These are phyloP conservation scores for Tursiops truncatus DNA, from an alignment of 2,113 vertebrate genomes.

Conservation along the genomic window DNA sequence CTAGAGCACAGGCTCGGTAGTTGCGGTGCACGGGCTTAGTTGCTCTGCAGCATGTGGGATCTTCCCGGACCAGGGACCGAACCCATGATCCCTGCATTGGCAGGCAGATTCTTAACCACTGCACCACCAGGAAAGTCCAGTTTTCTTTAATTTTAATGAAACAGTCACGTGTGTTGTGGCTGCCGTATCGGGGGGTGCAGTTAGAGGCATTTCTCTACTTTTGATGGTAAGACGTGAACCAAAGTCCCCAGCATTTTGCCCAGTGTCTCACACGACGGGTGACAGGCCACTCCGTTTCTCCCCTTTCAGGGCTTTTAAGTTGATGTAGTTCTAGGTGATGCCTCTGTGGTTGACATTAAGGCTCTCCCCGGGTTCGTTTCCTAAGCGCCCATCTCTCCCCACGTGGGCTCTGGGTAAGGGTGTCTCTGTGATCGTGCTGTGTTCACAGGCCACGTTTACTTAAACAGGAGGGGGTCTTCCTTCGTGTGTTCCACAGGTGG, in stretches of 20 bases:
- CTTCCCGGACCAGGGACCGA: too few relatives aligned
- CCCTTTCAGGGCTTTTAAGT: too few relatives aligned
- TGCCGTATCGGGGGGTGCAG: fast-evolving
- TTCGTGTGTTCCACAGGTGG: not conserved
- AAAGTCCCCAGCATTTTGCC: fast-evolving
- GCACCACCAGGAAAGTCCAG: too few relatives aligned
- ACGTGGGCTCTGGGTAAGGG: fast-evolving
- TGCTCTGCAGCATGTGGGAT: too few relatives aligned
- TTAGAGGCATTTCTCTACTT: too few relatives aligned
- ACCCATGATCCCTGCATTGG: too few relatives aligned
- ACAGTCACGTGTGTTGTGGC: fast-evolving
- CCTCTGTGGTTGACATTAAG: not conserved
- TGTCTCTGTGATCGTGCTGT: fast-evolving
- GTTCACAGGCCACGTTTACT: fast-evolving
- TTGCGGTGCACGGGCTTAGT: fast-evolving
- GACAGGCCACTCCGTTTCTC: fast-evolving
- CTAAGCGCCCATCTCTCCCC: not conserved
- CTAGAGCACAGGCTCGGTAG: too few relatives aligned
- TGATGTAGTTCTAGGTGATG: fast-evolving
- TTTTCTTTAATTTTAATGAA: not conserved
- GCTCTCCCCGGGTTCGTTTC: too few relatives aligned
- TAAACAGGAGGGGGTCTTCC: too few relatives aligned
- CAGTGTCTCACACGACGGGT: fast-evolving
- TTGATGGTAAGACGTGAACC: fast-evolving
- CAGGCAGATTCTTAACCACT: too few relatives aligned